phyloP scores from a whole-genome alignment of 2,888 invertebrate species.

The Netelia inedita region DNA sequence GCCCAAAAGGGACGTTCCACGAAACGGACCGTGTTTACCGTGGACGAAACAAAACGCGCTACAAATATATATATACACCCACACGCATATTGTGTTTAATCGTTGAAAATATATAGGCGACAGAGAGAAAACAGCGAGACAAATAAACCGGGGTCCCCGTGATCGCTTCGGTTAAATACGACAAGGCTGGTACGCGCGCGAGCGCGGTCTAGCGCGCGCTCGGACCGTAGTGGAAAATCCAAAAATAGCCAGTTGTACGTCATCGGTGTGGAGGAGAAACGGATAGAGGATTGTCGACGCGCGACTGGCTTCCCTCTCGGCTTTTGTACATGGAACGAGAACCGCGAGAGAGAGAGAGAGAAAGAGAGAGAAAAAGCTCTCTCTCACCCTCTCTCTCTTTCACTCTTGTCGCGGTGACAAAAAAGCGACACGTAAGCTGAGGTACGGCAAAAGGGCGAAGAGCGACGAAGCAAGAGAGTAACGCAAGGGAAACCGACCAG shows the following conservation, averaged over 20 bases:
- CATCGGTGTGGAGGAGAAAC: slow-evolving; percentile 12
- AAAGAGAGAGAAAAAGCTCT: slow-evolving; percentile 19
- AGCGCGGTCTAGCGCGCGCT: background rate
- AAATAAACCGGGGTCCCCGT: slow-evolving; percentile 14
- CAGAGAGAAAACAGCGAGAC: background rate
- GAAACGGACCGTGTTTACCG: background rate
- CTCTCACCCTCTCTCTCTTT: too few species aligned
- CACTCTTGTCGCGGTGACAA: slow-evolving; percentile 42
- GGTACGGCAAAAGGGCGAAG: slow-evolving; percentile 5
- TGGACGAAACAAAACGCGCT: background rate
- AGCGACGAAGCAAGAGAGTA: slow-evolving; percentile 28
- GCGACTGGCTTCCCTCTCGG: slow-evolving; percentile 44
- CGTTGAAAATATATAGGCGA: slow-evolving; percentile 15
- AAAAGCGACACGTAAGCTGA: slow-evolving; percentile 45
- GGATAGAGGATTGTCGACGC: slow-evolving; percentile 29
- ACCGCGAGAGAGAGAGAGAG: slow-evolving; percentile 20
- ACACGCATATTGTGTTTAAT: background rate
- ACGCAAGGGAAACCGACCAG: background rate
- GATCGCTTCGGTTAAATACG: slow-evolving; percentile 19
- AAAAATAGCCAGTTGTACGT: slow-evolving; percentile 60
- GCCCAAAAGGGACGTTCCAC: background rate
- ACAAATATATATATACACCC: background rate
- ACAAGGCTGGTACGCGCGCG: background rate
- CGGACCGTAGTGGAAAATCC: slow-evolving; percentile 55
- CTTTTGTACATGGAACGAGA: slow-evolving; percentile 39